Conservation (phyloP, 2,113 vertebrate species). For the Apus apus region DNA sequence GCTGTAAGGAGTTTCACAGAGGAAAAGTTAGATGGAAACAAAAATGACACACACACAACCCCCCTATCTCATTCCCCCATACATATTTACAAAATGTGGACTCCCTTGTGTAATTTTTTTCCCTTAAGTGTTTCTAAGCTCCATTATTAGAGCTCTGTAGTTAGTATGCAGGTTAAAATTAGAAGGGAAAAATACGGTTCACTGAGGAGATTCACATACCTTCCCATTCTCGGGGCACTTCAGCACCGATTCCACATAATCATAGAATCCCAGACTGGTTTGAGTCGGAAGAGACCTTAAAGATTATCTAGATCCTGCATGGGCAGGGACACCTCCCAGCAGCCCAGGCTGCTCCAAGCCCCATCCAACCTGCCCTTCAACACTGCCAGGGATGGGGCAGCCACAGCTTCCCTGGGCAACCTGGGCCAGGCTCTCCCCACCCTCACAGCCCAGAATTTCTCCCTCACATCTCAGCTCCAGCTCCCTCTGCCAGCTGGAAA, state of each 20-base stretch:
- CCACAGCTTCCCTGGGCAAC: no score
- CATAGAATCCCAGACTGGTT: no score
- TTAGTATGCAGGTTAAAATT: not conserved
- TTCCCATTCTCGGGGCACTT: not conserved
- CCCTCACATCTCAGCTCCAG: no score
- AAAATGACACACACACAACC: not conserved
- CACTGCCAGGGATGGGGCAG: no score
- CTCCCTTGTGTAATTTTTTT: not conserved
- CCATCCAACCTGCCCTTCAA: no score
- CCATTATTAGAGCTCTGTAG: not conserved
- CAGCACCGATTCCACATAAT: not conserved
- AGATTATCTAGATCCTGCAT: no score
- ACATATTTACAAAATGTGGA: not conserved
- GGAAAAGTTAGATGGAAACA: not conserved
- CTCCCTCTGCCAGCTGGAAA: no score
- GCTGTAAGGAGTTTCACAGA: not conserved
- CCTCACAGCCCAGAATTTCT: no score
- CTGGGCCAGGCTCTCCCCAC: no score
- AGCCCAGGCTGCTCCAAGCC: no score
- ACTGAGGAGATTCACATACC: not conserved
- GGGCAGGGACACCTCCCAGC: no score
- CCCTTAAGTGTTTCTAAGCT: not conserved
- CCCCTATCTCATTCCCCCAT: accelerated
- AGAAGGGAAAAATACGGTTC: not conserved
- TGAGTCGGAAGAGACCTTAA: no score